These are phyloP conservation scores for Sinopyrophorus schimmeli DNA, from an alignment of 2,888 invertebrate genomes.

Conservation along the genomic window DNA sequence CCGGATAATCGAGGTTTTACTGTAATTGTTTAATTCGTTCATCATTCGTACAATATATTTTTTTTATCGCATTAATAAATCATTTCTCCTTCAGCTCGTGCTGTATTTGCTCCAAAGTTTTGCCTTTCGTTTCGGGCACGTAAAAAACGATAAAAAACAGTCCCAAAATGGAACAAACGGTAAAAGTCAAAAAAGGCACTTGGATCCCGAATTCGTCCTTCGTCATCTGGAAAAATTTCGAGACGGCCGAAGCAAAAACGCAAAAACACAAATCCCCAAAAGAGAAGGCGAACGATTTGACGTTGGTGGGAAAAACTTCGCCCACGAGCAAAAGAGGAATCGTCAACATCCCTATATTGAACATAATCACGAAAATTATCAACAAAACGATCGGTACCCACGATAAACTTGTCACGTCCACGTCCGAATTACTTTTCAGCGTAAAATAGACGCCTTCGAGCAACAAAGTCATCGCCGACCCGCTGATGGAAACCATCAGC, in stretches of 20 bases:
- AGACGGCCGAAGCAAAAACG: conserved; percentile 52
- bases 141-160: conserved; percentile 63
- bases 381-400: conserved; percentile 54
- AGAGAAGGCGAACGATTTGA: conserved; percentile 59
- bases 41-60: too few relatives aligned
- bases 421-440: conserved; percentile 46
- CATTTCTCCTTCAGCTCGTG: conserved; percentile 61
- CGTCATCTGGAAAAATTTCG: conserved; percentile 56
- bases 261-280: conserved; percentile 57
- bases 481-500: conserved; percentile 58
- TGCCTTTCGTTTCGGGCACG: conserved; percentile 73
- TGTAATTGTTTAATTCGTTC: too few relatives aligned
- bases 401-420: conserved; percentile 40
- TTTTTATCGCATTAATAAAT: too few relatives aligned
- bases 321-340: conserved; percentile 57
- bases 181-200: conserved; percentile 68
- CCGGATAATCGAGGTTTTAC: too few relatives aligned
- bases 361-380: conserved; percentile 54
- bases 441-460: conserved; percentile 53
- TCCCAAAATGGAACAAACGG: conserved; percentile 63
- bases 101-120: conserved; percentile 70
- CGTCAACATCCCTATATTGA: conserved; percentile 57
- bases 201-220: conserved; percentile 64
- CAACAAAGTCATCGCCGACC: conserved; percentile 49
- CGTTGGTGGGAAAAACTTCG: conserved; percentile 59